phyloP scores from a whole-genome alignment of 2,888 invertebrate species.

The Zygaena filipendulae region DNA sequence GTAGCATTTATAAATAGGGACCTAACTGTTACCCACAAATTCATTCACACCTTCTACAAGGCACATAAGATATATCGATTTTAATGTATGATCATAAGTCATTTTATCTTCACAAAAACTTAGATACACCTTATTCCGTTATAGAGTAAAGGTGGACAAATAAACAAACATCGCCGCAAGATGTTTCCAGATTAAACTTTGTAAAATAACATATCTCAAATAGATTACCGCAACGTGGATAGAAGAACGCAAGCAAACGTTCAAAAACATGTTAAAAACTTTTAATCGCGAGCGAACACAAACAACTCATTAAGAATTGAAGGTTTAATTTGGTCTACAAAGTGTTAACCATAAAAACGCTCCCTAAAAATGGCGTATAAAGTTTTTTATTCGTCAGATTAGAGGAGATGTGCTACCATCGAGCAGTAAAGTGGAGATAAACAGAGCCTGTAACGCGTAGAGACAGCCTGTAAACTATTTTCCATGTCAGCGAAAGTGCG shows the following conservation, averaged over 20 bases:
- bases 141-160: too few species aligned
- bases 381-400: constrained; percentile 62
- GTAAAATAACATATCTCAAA: background rate
- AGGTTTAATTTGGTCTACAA: constrained; percentile 52
- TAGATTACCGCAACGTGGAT: background rate
- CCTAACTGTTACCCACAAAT: too few species aligned
- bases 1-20: too few species aligned
- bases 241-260: constrained; percentile 8
- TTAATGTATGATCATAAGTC: too few species aligned
- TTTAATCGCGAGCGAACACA: constrained; percentile 39
- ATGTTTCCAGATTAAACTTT: too few species aligned
- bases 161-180: too few species aligned
- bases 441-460: constrained; percentile 39
- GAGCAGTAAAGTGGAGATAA: constrained; percentile 50
- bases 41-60: too few species aligned
- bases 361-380: constrained; percentile 55
- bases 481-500: constrained; percentile 60
- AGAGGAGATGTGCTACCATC: constrained; percentile 41
- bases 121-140: too few species aligned
- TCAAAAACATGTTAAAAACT: constrained; percentile 47
- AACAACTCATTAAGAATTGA: constrained; percentile 45
- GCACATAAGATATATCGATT: too few species aligned
- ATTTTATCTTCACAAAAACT: too few species aligned
- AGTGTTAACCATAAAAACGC: constrained; percentile 49
- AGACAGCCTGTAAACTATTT: constrained; percentile 60